Conservation (phyloP, 2,888 invertebrate species). For the Nemurella pictetii region DNA sequence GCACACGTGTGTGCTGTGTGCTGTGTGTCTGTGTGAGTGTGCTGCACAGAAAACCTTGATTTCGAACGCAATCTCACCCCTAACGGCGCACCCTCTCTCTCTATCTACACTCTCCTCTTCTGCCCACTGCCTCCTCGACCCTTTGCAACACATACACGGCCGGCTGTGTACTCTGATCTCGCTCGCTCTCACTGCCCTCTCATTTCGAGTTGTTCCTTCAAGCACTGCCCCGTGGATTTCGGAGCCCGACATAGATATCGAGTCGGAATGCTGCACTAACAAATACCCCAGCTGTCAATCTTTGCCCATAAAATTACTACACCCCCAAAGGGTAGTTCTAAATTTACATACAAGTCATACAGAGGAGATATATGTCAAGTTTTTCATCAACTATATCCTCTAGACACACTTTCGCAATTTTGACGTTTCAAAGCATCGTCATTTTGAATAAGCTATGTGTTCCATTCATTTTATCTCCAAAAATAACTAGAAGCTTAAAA, state of each 20-base stretch:
- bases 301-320: too few species aligned
- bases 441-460: too few species aligned
- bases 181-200: neutral
- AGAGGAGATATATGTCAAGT: too few species aligned
- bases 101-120: neutral
- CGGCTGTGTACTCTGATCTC: neutral
- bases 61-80: slow-evolving; percentile 9
- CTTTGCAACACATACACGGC: neutral
- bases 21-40: neutral
- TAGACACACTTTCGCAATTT: too few species aligned
- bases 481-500: too few species aligned
- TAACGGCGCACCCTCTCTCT: neutral
- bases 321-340: too few species aligned
- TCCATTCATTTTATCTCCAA: too few species aligned
- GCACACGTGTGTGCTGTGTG: neutral
- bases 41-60: neutral
- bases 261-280: too few species aligned
- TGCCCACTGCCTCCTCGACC: neutral
- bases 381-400: too few species aligned
- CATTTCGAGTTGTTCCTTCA: neutral
- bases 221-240: neutral
- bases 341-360: too few species aligned
- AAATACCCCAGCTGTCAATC: too few species aligned
- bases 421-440: too few species aligned
- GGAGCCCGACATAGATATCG: neutral